Percentiles rank a stretch among this genome's conserved stretches.
phyloP scores from a whole-genome alignment of 2,797 vertebrate genomes.

The Sphenopsis melanotis region DNA sequence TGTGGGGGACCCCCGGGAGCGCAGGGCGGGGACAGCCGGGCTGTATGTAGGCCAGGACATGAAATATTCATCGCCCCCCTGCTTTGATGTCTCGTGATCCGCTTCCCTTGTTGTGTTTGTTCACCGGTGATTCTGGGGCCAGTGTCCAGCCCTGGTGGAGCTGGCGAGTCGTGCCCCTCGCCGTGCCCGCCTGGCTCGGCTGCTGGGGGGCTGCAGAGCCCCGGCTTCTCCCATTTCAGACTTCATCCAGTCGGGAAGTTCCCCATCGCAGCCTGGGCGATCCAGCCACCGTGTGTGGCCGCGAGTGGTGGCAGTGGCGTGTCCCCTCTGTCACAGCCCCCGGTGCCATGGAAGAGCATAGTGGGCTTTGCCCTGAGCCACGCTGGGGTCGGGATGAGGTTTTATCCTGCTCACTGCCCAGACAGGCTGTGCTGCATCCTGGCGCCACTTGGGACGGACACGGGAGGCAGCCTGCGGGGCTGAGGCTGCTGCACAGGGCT shows the following conservation, averaged over 20 bases:
- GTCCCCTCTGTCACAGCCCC: background rate
- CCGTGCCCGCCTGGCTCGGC: background rate
- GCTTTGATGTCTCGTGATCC: slow-evolving; percentile 45
- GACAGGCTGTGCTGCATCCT: background rate
- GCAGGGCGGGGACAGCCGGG: slow-evolving; percentile 16
- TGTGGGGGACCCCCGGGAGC: slow-evolving; percentile 48
- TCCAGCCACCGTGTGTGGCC: background rate
- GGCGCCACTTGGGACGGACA: rapidly evolving
- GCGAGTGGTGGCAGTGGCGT: background rate
- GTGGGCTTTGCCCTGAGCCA: background rate
- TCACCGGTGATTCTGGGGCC: background rate
- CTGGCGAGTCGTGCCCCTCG: background rate
- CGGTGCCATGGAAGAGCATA: background rate
- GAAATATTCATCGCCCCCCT: slow-evolving; percentile 64
- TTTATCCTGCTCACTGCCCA: background rate
- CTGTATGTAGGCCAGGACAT: slow-evolving; percentile 64
- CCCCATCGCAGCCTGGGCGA: background rate
- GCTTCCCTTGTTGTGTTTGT: background rate
- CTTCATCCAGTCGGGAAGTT: background rate
- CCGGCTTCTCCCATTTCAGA: background rate
- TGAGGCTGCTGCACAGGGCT: background rate
- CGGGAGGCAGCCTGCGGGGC: background rate
- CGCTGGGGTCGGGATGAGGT: background rate
- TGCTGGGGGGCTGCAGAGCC: background rate
- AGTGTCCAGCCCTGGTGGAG: background rate